These are phyloP conservation scores for Albula glossodonta DNA, from an alignment of 2,113 vertebrate genomes.

Conservation along the genomic window DNA sequence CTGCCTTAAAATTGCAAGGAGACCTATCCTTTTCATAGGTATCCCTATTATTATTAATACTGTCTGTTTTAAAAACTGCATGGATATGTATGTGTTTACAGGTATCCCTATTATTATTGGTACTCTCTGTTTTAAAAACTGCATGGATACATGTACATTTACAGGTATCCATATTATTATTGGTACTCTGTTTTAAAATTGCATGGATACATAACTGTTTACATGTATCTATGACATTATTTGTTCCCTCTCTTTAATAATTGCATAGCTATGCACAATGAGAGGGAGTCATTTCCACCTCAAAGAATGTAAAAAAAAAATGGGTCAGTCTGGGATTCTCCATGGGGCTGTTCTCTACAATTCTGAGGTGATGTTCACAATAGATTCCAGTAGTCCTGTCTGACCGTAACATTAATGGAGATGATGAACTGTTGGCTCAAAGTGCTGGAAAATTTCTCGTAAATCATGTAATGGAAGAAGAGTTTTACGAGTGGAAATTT, in stretches of 20 bases:
- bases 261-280: not conserved
- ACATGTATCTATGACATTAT: too few species aligned
- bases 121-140: too few species aligned
- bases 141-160: too few species aligned
- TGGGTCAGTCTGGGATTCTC: not conserved
- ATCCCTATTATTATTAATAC: too few species aligned
- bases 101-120: too few species aligned
- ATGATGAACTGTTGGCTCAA: not conserved
- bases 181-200: too few species aligned
- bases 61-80: too few species aligned
- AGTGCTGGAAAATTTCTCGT: conserved; percentile 22
- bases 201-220: too few species aligned
- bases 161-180: too few species aligned
- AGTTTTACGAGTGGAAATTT: conserved; percentile 36
- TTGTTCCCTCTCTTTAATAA: too few species aligned
- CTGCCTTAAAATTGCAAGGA: not conserved
- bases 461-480: conserved; percentile 6
- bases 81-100: too few species aligned
- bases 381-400: conserved; percentile 26
- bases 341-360: not conserved
- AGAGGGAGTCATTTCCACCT: not conserved
- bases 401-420: conserved; percentile 24
- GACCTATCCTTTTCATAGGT: not conserved
- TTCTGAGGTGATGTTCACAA: not conserved
- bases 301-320: not conserved